Conservation (phyloP, 2,888 invertebrate species). For the Drosophila borealis region DNA sequence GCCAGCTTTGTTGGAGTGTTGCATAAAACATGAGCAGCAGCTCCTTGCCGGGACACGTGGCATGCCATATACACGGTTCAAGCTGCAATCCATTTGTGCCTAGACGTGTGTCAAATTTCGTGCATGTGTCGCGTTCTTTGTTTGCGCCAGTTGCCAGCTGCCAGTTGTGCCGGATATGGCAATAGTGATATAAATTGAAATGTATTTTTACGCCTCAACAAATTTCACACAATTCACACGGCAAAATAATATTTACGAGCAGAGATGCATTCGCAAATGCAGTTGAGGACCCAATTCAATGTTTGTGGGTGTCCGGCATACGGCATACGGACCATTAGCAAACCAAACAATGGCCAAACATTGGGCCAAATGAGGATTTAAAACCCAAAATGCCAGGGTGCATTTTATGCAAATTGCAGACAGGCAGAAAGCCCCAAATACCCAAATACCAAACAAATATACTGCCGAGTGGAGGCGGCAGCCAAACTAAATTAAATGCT, state of each 20-base stretch:
- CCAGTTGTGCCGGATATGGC: conserved; percentile 37
- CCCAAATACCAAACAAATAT: conserved; percentile 56
- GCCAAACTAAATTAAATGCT: conserved; percentile 60
- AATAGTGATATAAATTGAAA: conserved; percentile 62
- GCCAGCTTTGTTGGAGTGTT: conserved; percentile 29
- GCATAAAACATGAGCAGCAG: conserved; percentile 73
- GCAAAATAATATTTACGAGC: conserved; percentile 51
- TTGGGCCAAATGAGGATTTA: conserved; percentile 31
- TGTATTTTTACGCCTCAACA: conserved; percentile 66
- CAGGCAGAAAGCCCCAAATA: conserved; percentile 22
- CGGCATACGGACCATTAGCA: conserved; percentile 62
- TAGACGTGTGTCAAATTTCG: conserved; percentile 73
- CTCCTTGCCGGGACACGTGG: conserved; percentile 28
- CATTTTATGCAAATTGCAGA: conserved; percentile 74
- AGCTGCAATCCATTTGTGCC: conserved; percentile 62
- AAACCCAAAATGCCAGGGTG: conserved; percentile 51
- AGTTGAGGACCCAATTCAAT: conserved; percentile 15
- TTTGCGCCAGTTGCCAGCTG: conserved; percentile 18
- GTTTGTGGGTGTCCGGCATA: conserved; percentile 25
- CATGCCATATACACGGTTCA: conserved; percentile 33
- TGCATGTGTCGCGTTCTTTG: conserved; percentile 51
- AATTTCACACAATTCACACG: conserved; percentile 62
- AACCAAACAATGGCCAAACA: conserved; percentile 65
- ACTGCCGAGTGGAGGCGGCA: conserved; percentile 36
- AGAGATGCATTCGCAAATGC: conserved; percentile 29